Evolutionary conservation across 1,140 invertebrate genomes (phyloP), one percentile per base, ranked within the genome.

Genomic region (Drosophila busckii): DNA sequence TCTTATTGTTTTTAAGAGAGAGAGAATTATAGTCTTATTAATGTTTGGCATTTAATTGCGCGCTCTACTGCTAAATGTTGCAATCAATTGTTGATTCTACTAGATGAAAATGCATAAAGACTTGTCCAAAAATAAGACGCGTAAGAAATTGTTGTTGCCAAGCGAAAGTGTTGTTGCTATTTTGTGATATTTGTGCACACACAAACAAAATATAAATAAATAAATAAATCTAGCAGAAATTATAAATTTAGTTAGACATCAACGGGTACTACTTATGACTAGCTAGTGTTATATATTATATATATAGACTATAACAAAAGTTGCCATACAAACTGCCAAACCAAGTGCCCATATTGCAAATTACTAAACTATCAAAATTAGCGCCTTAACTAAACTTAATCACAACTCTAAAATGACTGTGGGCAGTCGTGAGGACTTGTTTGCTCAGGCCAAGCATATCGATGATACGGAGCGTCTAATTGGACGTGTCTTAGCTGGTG

Each of bases 31-130:
- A 54, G 35, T 19, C 37, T 42, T 15, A 29, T n/a, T n/a, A 59
- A 59, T 58, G 19, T 22, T 13, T 37, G 41, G n/a, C 16, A 16
- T 35, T 26, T 20, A 17, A 29, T 41, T 41, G 17, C 34, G 28
- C 37, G 25, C 29, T 49, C 31, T 6, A 4, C n/a, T n/a, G 34
- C 7, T 29, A 7, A 48, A 78, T 78, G 73, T 52, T 22, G 17
- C 31, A 70, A 26, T 22, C 52, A 70, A 70, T 82, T 45, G 56
- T 60, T 42, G 61, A 62, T 70, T 70, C 49, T 56, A 78, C 41
- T 52, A 70, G 54, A 85, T 85, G 73, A 85, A 85, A 85, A 85
- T 85, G 82, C 75, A 85, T 85, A 85, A 85, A 65, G 70, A 85
- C 61, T 49, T 85, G 58, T 60, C 82, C 62, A 85, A 85, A 60